A percentile compares a stretch with the other conserved stretches of the same genome.
Conservation (phyloP, 2,113 vertebrate genomes). For the Mellivora capensis region DNA sequence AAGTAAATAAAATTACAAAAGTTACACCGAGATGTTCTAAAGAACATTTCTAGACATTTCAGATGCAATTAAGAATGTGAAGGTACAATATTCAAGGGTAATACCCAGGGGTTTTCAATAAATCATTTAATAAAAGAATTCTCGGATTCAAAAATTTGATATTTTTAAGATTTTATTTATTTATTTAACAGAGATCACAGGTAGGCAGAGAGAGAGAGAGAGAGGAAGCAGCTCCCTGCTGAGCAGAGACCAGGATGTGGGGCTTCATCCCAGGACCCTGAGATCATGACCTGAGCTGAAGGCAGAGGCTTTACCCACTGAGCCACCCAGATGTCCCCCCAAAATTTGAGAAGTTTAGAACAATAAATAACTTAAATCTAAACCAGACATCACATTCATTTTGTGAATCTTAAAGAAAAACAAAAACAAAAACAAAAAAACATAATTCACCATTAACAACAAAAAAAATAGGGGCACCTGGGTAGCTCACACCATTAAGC, state of each 20-base stretch:
- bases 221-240: no score
- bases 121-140: neutral
- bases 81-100: fast-evolving
- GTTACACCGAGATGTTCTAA: neutral
- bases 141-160: neutral
- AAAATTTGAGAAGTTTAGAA: neutral
- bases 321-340: no score
- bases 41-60: neutral
- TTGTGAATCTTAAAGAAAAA: neutral
- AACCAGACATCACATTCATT: neutral
- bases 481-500: no score
- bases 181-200: no score
- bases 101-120: neutral
- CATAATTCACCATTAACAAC: neutral
- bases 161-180: no score
- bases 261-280: no score
- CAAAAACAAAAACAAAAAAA: no score
- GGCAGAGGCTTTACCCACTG: no score
- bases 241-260: no score
- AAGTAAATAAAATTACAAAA: neutral
- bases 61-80: neutral
- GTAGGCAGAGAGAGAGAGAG: no score
- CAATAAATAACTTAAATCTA: neutral
- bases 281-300: no score
- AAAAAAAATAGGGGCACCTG: neutral